Base-by-base conservation (phyloP, 2,888 invertebrate genomes). In the Lathronympha strigana region DNA sequence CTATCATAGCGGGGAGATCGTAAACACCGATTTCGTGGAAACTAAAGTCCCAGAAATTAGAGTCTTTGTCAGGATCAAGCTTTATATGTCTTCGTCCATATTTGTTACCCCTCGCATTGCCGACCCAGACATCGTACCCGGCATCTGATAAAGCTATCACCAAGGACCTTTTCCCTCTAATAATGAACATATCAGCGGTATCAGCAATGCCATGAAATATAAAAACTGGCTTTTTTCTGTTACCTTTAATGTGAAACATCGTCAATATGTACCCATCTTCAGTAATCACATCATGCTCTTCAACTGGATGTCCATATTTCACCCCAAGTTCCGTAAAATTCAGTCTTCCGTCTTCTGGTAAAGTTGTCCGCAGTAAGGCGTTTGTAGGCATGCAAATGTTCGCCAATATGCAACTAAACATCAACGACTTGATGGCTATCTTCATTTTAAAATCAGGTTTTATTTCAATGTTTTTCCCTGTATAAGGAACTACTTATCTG, bases 251-350 rank as follows among this genome's bases (percentile, higher is more conserved):
- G 11, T 73, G 71, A 43, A 72, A 79, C 0, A 81, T 15, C 2
- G 71, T 73, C 9, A 82, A 66, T 4, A 76, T 73, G 61, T 83
- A 83, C 2, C 78, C 79, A 49, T 83, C 83, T 40, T 79, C 73
- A 2, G 82, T 82, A 8, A 50, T 67, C 2, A 80, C 73, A 1
- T 72, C 58, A 55, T 80, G 70, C 5, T 71, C 69, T 11, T 68
- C 67, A 0, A 73, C 68, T 0, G n/a, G 9, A 23, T 74, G 62
- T 1, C 76, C 76, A 60, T 73, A 71, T 58, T 73, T 72, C 0
- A 4, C 36, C 5, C 75, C 68, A 0, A 80, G 62, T 47, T 71
- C 58, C 0, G 66, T 67, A 58, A 79, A 79, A 57, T 71, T 67
- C 0, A 69, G 28, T 13, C 54, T 60, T 45, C 61, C 60, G 45